phyloP scores from a whole-genome alignment of 92 coral and sea anemone species.

The Porites divaricata region DNA sequence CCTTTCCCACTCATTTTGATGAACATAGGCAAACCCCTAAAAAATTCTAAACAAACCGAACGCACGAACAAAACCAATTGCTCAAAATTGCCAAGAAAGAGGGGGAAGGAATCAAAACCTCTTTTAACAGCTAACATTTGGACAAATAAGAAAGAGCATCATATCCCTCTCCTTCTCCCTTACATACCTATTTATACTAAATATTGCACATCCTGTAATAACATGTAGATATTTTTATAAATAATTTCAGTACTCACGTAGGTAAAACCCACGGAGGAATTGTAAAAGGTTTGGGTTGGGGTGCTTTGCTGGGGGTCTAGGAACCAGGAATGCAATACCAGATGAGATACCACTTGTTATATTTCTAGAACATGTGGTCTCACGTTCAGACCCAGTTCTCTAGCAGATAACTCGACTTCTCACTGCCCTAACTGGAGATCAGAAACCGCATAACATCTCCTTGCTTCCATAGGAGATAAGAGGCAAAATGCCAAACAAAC shows the following conservation, averaged over 20 bases:
- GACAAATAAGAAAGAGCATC: too few relatives aligned
- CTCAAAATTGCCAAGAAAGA: constrained; percentile 29
- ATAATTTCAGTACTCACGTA: constrained; percentile 20
- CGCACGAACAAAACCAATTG: constrained; percentile 25
- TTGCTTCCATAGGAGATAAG: constrained; percentile 30
- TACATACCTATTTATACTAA: not conserved
- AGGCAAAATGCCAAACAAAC: constrained; percentile 30
- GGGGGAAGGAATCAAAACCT: constrained; percentile 11
- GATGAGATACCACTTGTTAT: constrained; percentile 8
- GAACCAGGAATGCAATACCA: too few relatives aligned
- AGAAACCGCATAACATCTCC: constrained; percentile 18
- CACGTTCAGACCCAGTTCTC: constrained; percentile 22
- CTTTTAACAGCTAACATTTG: too few relatives aligned
- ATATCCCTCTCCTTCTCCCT: too few relatives aligned
- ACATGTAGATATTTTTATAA: constrained; percentile 18
- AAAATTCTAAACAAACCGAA: constrained; percentile 7
- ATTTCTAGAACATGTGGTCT: constrained; percentile 24
- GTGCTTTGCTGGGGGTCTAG: constrained; percentile 23
- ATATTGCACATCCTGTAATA: constrained; percentile 28
- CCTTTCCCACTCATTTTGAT: too few relatives aligned
- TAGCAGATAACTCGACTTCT: constrained; percentile 24
- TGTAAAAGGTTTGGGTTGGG: constrained; percentile 37
- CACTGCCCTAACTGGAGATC: constrained; percentile 17
- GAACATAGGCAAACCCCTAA: not conserved
- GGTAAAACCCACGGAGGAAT: constrained; percentile 9